Conservation (phyloP, 2,113 vertebrate species). For the Corydoras maculifer region DNA sequence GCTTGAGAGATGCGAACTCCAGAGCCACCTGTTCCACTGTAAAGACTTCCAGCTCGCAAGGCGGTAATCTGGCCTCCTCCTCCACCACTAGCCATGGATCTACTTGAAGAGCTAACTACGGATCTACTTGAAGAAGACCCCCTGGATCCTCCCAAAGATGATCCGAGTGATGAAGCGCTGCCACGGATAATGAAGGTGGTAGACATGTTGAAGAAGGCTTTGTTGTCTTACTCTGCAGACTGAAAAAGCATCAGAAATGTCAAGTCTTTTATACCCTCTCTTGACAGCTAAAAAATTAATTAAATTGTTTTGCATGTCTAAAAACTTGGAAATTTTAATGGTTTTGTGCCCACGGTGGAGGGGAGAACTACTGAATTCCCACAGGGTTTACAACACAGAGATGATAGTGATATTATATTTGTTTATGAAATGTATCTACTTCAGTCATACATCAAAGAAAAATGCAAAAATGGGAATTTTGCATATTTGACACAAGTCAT, state of each 20-base stretch:
- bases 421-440: not conserved
- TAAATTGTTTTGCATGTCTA: no score
- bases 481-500: no score
- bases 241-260: not conserved
- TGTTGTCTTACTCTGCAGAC: not conserved
- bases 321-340: no score
- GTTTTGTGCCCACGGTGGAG: no score
- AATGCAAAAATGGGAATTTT: no score
- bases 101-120: not conserved
- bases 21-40: conserved; percentile 35
- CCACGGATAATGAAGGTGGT: not conserved
- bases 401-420: not conserved
- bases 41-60: conserved; percentile 14
- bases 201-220: conserved; percentile 4
- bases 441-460: not conserved
- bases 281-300: not conserved
- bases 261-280: not conserved
- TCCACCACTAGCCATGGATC: not conserved
- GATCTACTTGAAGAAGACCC: not conserved
- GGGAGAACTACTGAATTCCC: no score
- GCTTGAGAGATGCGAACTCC: conserved; percentile 41
- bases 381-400: not conserved
- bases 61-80: no score
- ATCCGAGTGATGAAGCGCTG: not conserved
- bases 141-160: not conserved